Evolutionary conservation across 2,113 vertebrate genomes (phyloP).

Genomic region (Corynorhinus townsendii): DNA sequence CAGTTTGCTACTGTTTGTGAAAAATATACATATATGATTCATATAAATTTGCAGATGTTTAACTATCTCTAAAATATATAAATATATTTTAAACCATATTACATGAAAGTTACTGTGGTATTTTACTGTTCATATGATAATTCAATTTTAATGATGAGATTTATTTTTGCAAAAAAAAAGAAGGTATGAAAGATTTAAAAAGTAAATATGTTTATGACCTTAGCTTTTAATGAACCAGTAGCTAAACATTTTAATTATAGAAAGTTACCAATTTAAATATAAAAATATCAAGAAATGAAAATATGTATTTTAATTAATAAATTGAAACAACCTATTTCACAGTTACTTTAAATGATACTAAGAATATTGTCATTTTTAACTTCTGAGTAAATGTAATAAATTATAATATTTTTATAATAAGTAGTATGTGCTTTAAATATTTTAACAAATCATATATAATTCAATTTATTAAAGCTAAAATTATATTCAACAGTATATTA

Average conservation of each 20-base stretch:
- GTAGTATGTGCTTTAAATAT: not conserved
- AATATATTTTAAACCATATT: not conserved
- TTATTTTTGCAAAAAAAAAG: not conserved
- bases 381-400: not conserved
- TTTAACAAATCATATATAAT: not conserved
- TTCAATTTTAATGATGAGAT: not conserved
- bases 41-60: not conserved
- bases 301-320: not conserved
- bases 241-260: not conserved
- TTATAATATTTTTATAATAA: not conserved
- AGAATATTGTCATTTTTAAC: not conserved
- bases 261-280: not conserved
- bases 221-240: not conserved
- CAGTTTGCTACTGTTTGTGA: not conserved
- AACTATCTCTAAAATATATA: not conserved
- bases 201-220: not conserved
- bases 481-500: not conserved
- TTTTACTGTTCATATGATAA: constrained; percentile 5
- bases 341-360: not conserved
- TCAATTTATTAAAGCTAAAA: not conserved
- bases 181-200: not conserved
- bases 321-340: not conserved
- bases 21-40: not conserved
- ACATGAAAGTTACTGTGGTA: not conserved
- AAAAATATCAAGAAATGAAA: constrained; percentile 16